phyloP scores from a whole-genome alignment of 2,888 invertebrate genomes.

The Formica aserva region DNA sequence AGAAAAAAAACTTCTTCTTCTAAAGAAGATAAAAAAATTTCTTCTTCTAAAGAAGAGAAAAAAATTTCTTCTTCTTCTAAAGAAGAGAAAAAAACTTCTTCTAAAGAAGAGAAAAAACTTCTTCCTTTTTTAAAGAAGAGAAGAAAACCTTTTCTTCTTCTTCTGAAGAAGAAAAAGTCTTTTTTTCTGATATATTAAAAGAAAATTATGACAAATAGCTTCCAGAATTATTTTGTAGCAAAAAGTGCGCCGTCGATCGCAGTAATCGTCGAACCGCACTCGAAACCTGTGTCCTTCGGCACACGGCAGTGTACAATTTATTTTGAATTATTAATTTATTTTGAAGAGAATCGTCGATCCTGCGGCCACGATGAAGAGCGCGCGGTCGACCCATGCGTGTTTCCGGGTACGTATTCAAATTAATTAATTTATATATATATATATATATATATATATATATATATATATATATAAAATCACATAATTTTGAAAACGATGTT shows the following conservation, averaged over 20 bases:
- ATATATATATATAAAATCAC: slow-evolving; percentile 30
- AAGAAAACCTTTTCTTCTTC: too few relatives aligned
- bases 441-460: background rate
- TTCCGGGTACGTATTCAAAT: background rate
- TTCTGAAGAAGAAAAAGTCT: too few relatives aligned
- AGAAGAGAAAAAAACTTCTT: too few relatives aligned
- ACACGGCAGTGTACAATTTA: slow-evolving; percentile 71
- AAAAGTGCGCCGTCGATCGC: background rate
- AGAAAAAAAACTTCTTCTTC: too few relatives aligned
- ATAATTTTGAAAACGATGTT: slow-evolving; percentile 30
- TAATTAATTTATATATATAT: slow-evolving; percentile 28
- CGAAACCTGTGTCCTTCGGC: slow-evolving; percentile 73
- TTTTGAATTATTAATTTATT: slow-evolving; percentile 49
- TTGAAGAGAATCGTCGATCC: slow-evolving; percentile 64
- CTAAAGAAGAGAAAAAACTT: too few relatives aligned
- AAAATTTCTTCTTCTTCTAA: too few relatives aligned
- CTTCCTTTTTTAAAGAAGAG: too few relatives aligned
- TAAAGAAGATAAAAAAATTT: too few relatives aligned
- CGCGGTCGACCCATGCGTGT: slow-evolving; percentile 57
- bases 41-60: too few relatives aligned
- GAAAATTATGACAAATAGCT: background rate
- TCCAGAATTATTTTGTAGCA: background rate
- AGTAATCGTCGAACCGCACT: slow-evolving; percentile 60
- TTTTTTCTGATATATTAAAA: background rate
- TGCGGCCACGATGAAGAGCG: slow-evolving; percentile 71